A percentile compares a stretch with the other conserved stretches of the same genome.
Evolutionary conservation across 2,888 invertebrate genomes (phyloP).

Genomic region (Blera fallax): DNA sequence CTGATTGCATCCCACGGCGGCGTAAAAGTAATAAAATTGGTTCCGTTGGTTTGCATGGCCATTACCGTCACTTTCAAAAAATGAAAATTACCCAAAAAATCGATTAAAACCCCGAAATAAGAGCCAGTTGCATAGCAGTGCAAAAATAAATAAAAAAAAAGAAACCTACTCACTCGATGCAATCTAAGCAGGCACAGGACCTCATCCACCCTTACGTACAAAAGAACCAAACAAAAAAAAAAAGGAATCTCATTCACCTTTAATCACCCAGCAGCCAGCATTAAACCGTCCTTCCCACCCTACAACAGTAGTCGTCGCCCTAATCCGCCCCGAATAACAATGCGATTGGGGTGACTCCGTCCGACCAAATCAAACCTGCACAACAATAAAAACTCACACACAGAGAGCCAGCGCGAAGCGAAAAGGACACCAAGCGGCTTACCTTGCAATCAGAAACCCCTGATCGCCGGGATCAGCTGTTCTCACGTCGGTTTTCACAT

Average conservation of each 20-base stretch:
- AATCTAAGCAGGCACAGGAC: conserved; percentile 61
- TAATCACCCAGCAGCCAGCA: conserved; percentile 70
- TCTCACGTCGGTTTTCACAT: conserved; percentile 72
- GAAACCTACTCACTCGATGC: conserved; percentile 22
- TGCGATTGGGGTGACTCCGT: conserved; percentile 68
- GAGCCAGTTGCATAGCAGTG: conserved; percentile 35
- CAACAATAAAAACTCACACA: conserved; percentile 61
- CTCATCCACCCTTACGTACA: conserved; percentile 47
- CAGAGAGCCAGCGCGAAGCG: not conserved
- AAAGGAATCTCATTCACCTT: conserved; percentile 67
- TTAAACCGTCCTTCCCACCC: conserved; percentile 64
- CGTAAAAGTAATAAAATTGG: conserved; percentile 48
- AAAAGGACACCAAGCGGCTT: conserved; percentile 57
- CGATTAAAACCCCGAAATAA: conserved; percentile 59
- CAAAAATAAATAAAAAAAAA: conserved; percentile 9
- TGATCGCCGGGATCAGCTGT: conserved; percentile 71
- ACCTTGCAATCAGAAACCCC: conserved; percentile 70
- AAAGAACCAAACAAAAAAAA: conserved; percentile 55
- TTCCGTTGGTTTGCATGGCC: conserved; percentile 51
- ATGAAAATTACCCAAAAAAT: conserved; percentile 39
- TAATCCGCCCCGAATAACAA: conserved; percentile 72
- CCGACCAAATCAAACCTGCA: conserved; percentile 66
- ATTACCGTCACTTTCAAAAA: conserved; percentile 35
- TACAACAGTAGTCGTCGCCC: conserved; percentile 65
- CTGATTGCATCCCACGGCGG: conserved; percentile 37